Evolutionary conservation across 2,113 vertebrate species (phyloP), one percentile per base, ranked within the genome.

Genomic region (Gnathonemus echidnorhynchus): DNA sequence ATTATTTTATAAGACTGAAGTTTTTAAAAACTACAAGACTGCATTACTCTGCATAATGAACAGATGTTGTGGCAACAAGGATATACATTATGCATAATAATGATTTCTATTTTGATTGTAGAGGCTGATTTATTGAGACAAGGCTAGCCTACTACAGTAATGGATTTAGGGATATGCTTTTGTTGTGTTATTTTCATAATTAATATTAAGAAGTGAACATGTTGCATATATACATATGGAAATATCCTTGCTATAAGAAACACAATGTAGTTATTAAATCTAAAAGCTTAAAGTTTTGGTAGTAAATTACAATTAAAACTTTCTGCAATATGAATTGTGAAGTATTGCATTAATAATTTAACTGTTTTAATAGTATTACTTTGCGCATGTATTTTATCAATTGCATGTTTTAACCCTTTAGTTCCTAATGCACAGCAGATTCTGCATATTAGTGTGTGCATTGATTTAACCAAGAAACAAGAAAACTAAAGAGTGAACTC

Each of bases 61-160:
- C 98, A 98, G 97, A 98, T 98, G 97, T 97, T 97, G 95, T 96
- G 97, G 94, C 97, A 98, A 98, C 97, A 97, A 95, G 97, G 97
- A 95, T 97, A 97, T 98, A 96, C 95, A 97, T 98, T 97, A 97
- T 98, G 97, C 97, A 98, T 97, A 96, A 97, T 97, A 98, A 97
- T 97, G 96, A 97, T 97, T 96, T 97, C 96, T 96, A 95, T 97
- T 98, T 98, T 99, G 97, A 97, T 98, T 97, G 97, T 97, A 97
- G 97, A 98, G 96, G 96, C 96, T 97, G 97, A 97, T 97, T 98
- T 98, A 98, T 98, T 97, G 97, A 97, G 97, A 97, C 96, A 97
- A 97, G 95, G 97, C 96, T 96, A 96, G 96, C 95, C 97, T 97
- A 97, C 96, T 97, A 97, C 96, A 97, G 96, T 98, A 98, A 97